Conservation (phyloP, 1,140 invertebrate species). For the Dendrolimus punctatus region DNA sequence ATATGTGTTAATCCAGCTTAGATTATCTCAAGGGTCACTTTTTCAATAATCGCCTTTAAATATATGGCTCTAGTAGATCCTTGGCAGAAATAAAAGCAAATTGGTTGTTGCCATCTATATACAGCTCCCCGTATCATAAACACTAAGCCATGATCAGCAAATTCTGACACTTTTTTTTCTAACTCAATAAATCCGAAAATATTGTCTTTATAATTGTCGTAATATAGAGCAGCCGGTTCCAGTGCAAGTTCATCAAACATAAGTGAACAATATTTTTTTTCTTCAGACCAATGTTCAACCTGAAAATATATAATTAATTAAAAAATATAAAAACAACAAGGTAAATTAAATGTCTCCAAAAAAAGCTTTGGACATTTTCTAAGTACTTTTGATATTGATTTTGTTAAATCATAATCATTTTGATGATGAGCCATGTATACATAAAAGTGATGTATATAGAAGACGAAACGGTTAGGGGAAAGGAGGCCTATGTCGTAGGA, state of each 20-base stretch:
- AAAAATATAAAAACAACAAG: too few species aligned
- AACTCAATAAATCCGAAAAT: background rate
- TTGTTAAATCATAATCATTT: too few species aligned
- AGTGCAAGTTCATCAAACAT: slow-evolving; percentile 19
- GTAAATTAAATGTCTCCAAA: too few species aligned
- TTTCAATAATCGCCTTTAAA: slow-evolving; percentile 11
- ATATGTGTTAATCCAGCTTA: background rate
- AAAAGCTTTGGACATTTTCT: too few species aligned
- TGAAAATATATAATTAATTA: too few species aligned
- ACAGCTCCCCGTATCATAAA: slow-evolving; percentile 15
- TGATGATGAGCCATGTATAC: too few species aligned
- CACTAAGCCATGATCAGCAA: slow-evolving; percentile 12
- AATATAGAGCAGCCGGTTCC: slow-evolving; percentile 13
- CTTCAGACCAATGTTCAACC: slow-evolving; percentile 3
- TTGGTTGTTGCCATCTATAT: slow-evolving; percentile 16
- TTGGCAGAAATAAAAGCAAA: slow-evolving; percentile 16
- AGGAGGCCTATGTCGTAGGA: too few species aligned
- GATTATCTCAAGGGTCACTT: slow-evolving; percentile 7
- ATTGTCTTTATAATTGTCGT: slow-evolving; percentile 11
- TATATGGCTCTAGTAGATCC: slow-evolving; percentile 9
- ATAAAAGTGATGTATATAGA: too few species aligned
- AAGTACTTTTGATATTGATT: too few species aligned
- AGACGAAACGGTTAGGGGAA: too few species aligned
- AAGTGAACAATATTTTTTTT: slow-evolving; percentile 16
- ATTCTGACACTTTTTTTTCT: background rate